Evolutionary conservation across 2,888 invertebrate genomes (phyloP).

Genomic region (Conistra vaccinii): DNA sequence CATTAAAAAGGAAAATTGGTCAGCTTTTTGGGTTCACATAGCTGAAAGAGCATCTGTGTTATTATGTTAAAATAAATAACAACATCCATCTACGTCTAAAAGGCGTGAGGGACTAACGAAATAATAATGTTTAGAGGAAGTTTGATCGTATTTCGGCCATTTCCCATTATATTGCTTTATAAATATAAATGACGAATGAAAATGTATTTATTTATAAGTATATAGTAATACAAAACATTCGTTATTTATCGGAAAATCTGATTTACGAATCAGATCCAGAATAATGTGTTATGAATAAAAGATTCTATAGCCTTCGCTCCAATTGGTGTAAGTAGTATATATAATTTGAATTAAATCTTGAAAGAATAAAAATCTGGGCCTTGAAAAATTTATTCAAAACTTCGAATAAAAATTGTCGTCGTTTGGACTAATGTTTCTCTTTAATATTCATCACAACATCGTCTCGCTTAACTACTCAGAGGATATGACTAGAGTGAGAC

Average conservation of each 20-base stretch:
- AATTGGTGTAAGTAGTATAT: constrained; percentile 63
- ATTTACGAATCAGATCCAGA: constrained; percentile 40
- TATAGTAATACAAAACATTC: constrained; percentile 15
- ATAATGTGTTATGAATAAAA: constrained; percentile 71
- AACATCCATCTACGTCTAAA: constrained; percentile 45
- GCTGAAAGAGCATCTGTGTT: constrained; percentile 72
- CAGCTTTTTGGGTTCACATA: constrained; percentile 78
- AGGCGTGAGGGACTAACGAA: constrained; percentile 36
- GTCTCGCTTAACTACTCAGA: neutral
- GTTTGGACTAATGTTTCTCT: constrained; percentile 4
- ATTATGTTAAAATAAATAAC: constrained; percentile 62
- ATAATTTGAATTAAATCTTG: constrained; percentile 68
- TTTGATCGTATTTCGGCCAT: constrained; percentile 14
- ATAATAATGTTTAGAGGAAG: constrained; percentile 29
- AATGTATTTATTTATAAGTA: constrained; percentile 1
- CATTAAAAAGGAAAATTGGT: constrained; percentile 86
- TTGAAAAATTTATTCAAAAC: constrained; percentile 30
- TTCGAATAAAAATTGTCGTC: constrained; percentile 14
- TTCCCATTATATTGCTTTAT: constrained; percentile 20
- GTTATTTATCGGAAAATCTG: constrained; percentile 29
- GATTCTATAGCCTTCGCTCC: constrained; percentile 58
- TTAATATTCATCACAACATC: constrained; percentile 15
- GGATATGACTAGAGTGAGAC: neutral
- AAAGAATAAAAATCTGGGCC: constrained; percentile 10
- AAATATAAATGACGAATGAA: constrained; percentile 34